Conservation (phyloP, 2,797 vertebrate species). For the Graptemys geographica region DNA sequence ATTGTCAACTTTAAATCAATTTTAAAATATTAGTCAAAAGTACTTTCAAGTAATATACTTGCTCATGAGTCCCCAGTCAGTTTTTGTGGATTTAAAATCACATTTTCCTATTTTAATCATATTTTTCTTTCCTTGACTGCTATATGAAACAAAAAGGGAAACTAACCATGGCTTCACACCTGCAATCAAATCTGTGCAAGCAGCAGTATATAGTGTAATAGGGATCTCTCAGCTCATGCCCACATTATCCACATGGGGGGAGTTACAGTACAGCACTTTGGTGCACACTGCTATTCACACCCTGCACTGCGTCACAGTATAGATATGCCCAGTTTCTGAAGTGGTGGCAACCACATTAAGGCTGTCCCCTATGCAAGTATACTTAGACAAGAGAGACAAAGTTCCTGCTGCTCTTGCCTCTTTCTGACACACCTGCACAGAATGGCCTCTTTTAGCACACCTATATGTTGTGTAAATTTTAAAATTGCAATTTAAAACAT, state of each 20-base stretch:
- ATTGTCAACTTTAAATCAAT: background rate
- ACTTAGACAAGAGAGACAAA: background rate
- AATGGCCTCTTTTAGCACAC: background rate
- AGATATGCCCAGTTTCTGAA: background rate
- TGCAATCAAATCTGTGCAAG: background rate
- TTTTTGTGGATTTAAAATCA: background rate
- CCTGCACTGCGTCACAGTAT: background rate
- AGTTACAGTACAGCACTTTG: background rate
- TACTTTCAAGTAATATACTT: background rate
- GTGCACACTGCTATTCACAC: background rate
- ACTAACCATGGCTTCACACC: background rate
- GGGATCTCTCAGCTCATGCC: background rate
- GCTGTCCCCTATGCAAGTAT: background rate
- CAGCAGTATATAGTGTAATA: background rate
- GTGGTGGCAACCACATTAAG: background rate
- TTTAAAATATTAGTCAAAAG: background rate
- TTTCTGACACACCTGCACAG: background rate
- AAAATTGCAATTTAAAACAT: no score
- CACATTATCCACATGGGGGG: background rate
- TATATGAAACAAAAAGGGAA: background rate
- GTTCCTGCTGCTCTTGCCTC: background rate
- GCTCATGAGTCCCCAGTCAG: background rate
- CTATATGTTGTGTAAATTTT: background rate
- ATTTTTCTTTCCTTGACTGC: background rate
- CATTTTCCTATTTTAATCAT: background rate